Conservation (phyloP, 2,888 invertebrate species). For the Neoaliturus tenellus region DNA sequence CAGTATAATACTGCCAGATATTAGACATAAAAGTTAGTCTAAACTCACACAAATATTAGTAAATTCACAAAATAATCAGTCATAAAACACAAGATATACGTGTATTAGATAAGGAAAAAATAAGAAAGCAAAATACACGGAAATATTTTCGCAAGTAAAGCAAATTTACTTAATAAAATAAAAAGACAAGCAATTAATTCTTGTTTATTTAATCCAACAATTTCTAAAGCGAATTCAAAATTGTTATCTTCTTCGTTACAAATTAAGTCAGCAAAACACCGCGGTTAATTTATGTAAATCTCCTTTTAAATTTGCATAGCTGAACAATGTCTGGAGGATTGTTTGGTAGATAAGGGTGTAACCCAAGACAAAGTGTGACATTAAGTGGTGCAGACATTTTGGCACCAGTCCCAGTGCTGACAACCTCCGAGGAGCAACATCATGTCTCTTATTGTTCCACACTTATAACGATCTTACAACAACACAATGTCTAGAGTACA, state of each 20-base stretch:
- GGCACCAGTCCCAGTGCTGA: slow-evolving; percentile 4
- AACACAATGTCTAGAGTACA: too few relatives aligned
- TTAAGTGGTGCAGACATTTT: slow-evolving; percentile 29
- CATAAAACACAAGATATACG: too few relatives aligned
- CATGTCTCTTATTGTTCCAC: background rate
- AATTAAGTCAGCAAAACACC: slow-evolving; percentile 24
- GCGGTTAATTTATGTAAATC: slow-evolving; percentile 26
- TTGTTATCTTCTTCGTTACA: background rate
- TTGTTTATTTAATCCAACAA: background rate
- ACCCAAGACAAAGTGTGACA: slow-evolving; percentile 22
- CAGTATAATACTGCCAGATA: too few relatives aligned
- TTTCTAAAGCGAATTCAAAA: background rate
- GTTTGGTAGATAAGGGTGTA: slow-evolving; percentile 34
- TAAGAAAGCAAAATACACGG: too few relatives aligned
- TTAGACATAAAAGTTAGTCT: too few relatives aligned
- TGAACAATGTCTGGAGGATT: slow-evolving; percentile 31
- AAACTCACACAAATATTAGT: too few relatives aligned
- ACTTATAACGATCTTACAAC: too few relatives aligned
- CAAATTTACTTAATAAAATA: too few relatives aligned
- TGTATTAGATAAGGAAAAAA: too few relatives aligned
- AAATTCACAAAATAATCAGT: too few relatives aligned
- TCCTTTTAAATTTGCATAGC: slow-evolving; percentile 24
- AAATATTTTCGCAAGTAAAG: too few relatives aligned
- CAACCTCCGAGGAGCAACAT: background rate
- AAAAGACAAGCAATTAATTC: background rate